Base-by-base conservation (phyloP, 1,140 invertebrate genomes). In the Drosophila ficusphila region DNA sequence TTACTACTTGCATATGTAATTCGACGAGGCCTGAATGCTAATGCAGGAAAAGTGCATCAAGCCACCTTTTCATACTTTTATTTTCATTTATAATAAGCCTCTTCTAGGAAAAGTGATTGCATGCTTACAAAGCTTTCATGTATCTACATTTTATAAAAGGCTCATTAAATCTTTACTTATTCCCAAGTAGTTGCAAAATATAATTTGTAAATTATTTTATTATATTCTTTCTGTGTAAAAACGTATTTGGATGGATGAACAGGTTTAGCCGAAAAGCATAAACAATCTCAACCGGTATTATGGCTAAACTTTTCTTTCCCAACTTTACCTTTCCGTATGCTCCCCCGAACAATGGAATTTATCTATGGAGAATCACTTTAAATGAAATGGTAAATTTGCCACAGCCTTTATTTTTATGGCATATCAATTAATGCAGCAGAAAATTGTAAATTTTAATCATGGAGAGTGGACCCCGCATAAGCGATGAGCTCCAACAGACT, bases 241-340 rank as follows among this genome's bases (percentile, higher is more conserved):
- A 54, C 51, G 64, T 18, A 70, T 29, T 74, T 38, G 29, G n/a
- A 16, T 21, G 9, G 3, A 7, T 14, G 5, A 9, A 34, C 12
- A 74, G 58, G 56, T 53, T 65, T 60, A 49, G 49, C 64, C 62
- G 58, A 57, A 65, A 65, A 72, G 49, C 72, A 67, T 82, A 81
- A 82, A 81, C 74, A 75, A 81, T 82, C 70, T 67, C 44, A 11
- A 82, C 62, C 69, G 71, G 77, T 69, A 67, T 81, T 81, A 76
- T 81, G 60, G 53, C 61, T 23, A 47, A 79, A 79, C 58, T 79
- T 81, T 74, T 33, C 42, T 16, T 38, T 25, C 14, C 14, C 11
- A 65, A 51, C 21, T 65, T 67, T 41, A 14, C 19, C 16, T 14
- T 9, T 19, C 8, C n/a, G 54, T 36, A 21, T 34, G 9, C n/a